Evolutionary conservation across 1,140 invertebrate species (phyloP).

Genomic region (Bombus waltoni): DNA sequence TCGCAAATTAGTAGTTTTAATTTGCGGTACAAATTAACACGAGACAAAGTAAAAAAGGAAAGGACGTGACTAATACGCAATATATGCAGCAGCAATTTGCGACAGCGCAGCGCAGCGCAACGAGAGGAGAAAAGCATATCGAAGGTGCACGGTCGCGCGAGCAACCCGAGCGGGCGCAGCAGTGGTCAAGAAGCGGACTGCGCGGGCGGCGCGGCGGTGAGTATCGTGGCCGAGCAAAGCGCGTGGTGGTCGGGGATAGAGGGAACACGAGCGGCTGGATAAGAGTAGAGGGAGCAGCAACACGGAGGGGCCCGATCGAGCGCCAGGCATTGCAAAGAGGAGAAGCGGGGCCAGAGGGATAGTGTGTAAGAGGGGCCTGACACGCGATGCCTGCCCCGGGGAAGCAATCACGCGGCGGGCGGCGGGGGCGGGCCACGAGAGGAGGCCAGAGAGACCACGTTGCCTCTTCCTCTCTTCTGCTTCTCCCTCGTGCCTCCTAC

Average conservation of each 20-base stretch:
- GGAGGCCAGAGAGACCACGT: constrained; percentile 54
- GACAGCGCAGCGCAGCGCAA: too few relatives aligned
- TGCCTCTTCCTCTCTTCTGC: constrained; percentile 65
- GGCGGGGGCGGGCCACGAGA: constrained; percentile 77
- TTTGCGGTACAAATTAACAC: background rate
- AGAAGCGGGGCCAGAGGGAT: constrained; percentile 44
- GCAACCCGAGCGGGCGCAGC: constrained; percentile 4
- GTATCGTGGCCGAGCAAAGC: constrained; percentile 41
- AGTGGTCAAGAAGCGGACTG: constrained; percentile 46
- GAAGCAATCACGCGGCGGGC: constrained; percentile 80
- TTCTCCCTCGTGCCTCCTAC: constrained; percentile 46
- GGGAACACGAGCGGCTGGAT: constrained; percentile 29
- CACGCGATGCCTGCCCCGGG: constrained; percentile 81
- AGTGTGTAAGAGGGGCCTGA: constrained; percentile 80
- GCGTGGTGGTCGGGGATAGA: constrained; percentile 38
- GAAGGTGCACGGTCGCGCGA: background rate
- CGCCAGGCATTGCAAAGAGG: constrained; percentile 27
- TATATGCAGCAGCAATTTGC: background rate
- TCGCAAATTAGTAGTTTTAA: background rate
- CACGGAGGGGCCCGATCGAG: constrained; percentile 51
- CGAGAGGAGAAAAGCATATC: background rate
- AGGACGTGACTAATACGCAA: background rate
- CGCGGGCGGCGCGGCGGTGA: constrained; percentile 57
- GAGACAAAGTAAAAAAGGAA: background rate
- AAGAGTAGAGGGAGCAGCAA: constrained; percentile 53